These are phyloP conservation scores for Drosophila demipolita DNA, from an alignment of 2,888 invertebrate species.

Conservation along the genomic window DNA sequence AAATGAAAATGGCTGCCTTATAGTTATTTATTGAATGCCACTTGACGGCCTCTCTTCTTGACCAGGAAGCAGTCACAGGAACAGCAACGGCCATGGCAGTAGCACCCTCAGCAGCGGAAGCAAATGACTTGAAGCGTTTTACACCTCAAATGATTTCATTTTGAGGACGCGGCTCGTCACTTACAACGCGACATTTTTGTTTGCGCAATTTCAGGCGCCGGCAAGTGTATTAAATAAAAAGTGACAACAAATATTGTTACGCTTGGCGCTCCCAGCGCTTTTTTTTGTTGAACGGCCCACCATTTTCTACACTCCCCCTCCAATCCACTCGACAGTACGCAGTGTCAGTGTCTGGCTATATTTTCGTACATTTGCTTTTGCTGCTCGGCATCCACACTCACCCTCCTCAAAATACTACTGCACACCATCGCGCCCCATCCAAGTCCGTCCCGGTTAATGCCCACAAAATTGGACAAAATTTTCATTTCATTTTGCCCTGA, in stretches of 20 bases:
- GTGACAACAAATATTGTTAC: conserved; percentile 78
- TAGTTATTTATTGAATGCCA: conserved; percentile 55
- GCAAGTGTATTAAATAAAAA: conserved; percentile 75
- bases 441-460: conserved; percentile 60
- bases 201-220: conserved; percentile 54
- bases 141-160: conserved; percentile 77
- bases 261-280: conserved; percentile 44
- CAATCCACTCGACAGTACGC: neutral
- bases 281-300: conserved; percentile 20
- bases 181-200: conserved; percentile 45
- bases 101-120: conserved; percentile 9
- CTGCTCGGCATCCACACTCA: neutral
- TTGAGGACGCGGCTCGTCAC: conserved; percentile 33
- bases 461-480: conserved; percentile 75
- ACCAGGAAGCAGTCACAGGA: neutral
- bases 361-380: neutral
- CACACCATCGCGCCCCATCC: neutral
- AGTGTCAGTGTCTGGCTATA: conserved; percentile 31
- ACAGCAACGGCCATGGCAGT: neutral
- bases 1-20: conserved; percentile 47
- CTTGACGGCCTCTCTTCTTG: conserved; percentile 26
- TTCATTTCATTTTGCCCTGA: conserved; percentile 60
- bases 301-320: neutral
- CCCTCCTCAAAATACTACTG: too few relatives aligned
- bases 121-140: conserved; percentile 73